These are phyloP conservation scores for Akabosia matsudoensis DNA, from an alignment of 1,140 invertebrate genomes.

Conservation along the genomic window DNA sequence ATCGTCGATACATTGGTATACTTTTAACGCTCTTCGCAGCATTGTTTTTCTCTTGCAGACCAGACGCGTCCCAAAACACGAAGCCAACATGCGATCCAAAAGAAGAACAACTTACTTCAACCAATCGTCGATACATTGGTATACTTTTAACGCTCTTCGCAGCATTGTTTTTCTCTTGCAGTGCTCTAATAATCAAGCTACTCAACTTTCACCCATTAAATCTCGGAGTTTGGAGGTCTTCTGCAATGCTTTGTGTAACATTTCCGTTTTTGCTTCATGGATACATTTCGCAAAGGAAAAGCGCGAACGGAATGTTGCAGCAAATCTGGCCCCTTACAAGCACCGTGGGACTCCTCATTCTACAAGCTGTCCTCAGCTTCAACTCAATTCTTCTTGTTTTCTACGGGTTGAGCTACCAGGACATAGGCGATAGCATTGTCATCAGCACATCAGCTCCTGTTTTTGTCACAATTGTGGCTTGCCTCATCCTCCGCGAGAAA, in stretches of 20 bases:
- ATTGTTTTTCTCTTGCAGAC: conserved; percentile 26
- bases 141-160: conserved; percentile 19
- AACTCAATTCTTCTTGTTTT: conserved; percentile 30
- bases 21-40: conserved; percentile 22
- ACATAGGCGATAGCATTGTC: conserved; percentile 22
- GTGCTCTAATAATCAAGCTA: conserved; percentile 28
- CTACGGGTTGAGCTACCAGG: conserved; percentile 10
- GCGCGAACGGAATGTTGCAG: background rate
- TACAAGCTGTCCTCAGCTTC: background rate
- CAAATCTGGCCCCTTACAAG: background rate
- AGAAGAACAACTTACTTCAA: too few relatives aligned
- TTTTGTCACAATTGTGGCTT: conserved; percentile 27
- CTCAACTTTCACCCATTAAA: conserved; percentile 30
- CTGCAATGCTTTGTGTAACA: conserved; percentile 23
- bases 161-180: conserved; percentile 25
- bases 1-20: conserved; percentile 18
- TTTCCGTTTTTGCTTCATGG: conserved; percentile 30
- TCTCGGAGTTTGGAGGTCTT: conserved; percentile 33
- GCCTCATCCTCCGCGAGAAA: conserved; percentile 21
- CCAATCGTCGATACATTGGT: conserved; percentile 19
- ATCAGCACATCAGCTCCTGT: conserved; percentile 31
- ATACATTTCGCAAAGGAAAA: background rate
- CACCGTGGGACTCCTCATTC: background rate
- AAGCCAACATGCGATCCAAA: too few relatives aligned
- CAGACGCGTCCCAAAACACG: too few relatives aligned